These are phyloP conservation scores for Ceyx cyanopectus DNA, from an alignment of 2,113 vertebrate genomes.

Conservation along the genomic window DNA sequence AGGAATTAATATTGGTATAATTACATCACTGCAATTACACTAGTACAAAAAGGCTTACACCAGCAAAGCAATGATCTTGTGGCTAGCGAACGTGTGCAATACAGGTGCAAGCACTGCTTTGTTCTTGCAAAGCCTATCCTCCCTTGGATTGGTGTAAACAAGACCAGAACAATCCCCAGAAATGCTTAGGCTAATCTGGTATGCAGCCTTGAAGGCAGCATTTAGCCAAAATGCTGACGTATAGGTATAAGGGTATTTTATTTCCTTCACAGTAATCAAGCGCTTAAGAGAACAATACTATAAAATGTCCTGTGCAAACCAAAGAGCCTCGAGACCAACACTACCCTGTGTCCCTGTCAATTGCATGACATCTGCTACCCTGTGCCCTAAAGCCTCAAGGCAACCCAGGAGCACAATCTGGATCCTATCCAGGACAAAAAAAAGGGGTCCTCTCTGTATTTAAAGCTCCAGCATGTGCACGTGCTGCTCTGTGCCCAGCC, in stretches of 20 bases:
- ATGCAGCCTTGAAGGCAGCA: neutral
- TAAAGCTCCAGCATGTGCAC: neutral
- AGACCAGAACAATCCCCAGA: neutral
- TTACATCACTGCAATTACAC: conserved; percentile 34
- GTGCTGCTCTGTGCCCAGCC: neutral
- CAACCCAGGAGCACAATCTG: neutral
- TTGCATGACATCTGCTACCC: neutral
- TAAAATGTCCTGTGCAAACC: neutral
- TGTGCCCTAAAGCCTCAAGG: neutral
- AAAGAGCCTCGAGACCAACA: neutral
- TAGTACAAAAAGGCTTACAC: conserved; percentile 29
- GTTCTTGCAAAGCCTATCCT: conserved; percentile 15
- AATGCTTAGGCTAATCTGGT: neutral
- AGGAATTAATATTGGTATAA: conserved; percentile 28
- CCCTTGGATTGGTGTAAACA: neutral
- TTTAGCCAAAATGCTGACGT: conserved; percentile 24
- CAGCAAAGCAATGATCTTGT: conserved; percentile 23
- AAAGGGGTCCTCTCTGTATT: neutral
- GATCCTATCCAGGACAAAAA: neutral
- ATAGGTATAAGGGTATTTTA: neutral
- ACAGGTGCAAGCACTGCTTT: conserved; percentile 38
- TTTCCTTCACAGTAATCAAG: neutral
- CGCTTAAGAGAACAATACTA: neutral
- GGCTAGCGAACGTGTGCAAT: conserved; percentile 13
- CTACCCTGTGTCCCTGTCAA: neutral